These are phyloP conservation scores for Sphaerophoria taeniata DNA, from an alignment of 2,888 invertebrate genomes.

Conservation along the genomic window DNA sequence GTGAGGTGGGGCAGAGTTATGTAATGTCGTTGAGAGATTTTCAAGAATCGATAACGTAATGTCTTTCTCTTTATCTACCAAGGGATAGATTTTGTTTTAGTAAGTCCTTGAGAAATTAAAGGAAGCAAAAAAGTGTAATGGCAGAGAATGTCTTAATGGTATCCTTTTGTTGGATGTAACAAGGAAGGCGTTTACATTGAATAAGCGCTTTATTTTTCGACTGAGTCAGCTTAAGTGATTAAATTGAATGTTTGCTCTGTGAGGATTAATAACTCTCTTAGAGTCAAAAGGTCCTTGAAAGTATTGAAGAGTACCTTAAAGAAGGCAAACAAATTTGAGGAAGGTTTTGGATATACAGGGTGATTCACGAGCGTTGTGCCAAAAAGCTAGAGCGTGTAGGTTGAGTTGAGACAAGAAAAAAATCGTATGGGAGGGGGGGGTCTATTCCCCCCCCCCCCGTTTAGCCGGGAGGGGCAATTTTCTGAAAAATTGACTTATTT, in stretches of 20 bases:
- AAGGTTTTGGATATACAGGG: no score
- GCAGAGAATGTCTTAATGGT: not conserved
- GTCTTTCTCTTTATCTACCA: conserved; percentile 2
- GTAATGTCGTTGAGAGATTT: conserved; percentile 26
- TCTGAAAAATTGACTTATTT: no score
- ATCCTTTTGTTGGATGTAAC: not conserved
- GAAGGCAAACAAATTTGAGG: no score
- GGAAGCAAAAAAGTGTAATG: not conserved
- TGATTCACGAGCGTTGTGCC: no score
- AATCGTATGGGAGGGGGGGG: no score
- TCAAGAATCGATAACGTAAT: conserved; percentile 41
- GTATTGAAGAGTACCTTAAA: no score
- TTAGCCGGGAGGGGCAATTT: no score
- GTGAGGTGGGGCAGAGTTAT: conserved; percentile 23
- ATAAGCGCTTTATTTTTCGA: conserved; percentile 6
- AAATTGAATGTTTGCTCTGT: not conserved
- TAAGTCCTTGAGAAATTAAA: conserved; percentile 64
- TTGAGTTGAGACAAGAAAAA: no score
- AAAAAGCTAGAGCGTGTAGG: no score
- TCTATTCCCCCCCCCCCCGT: no score
- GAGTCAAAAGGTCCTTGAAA: no score
- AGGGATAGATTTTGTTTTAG: conserved; percentile 53
- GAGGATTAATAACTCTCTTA: not conserved
- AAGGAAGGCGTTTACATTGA: conserved; percentile 30
- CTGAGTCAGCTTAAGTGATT: not conserved